Base-by-base conservation (phyloP, 2,888 invertebrate genomes). In the Cephus rjabovi region DNA sequence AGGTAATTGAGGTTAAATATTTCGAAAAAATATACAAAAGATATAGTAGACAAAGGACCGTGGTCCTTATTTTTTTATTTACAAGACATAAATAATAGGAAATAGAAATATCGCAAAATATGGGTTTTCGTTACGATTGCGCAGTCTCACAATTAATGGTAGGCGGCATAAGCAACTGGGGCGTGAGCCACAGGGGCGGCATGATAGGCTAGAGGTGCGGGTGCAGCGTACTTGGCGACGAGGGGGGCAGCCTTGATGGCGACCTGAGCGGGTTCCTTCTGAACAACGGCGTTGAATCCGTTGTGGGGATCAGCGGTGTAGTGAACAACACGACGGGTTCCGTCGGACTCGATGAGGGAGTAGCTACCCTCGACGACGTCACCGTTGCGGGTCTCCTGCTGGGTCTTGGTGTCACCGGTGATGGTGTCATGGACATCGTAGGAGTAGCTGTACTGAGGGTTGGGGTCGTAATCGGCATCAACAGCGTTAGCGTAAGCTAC, bases 151-250 rank as follows among this genome's bases (percentile, higher is more conserved):
- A 31, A 31, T 37, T 37, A 37, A 15, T 70, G 70, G 70, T 70
- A 70, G 73, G 77, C 74, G n/a, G 76, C 75, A 80, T 81, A 71
- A 37, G 78, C 75, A 35, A 75, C 74, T 31, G 79, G 74, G 86
- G 95, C 95, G 9, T 94, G 94, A 87, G 95, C 95, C 88, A 95
- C 95, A 68, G 95, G 95, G 81, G 95, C 95, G 85, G 95, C 95
- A 4, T 40, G 40, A 88, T 95, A 95, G 88, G 95, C 95, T 90
- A 75, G 23, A 1, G 77, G 77, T 33, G 78, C 75, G 12, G 35
- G 35, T 30, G 68, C 68, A 15, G 94, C 95, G 89, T 95, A 93
- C n/a, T 30, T 31, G 76, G 69, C 76, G 69, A 75, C 69, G 33
- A 34, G n/a, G 15, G 76, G 34, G 75, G 75, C 77, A 78, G 75